These are phyloP conservation scores for Caenorhabditis macrosperma DNA, from an alignment of 2,888 invertebrate genomes.

Conservation along the genomic window DNA sequence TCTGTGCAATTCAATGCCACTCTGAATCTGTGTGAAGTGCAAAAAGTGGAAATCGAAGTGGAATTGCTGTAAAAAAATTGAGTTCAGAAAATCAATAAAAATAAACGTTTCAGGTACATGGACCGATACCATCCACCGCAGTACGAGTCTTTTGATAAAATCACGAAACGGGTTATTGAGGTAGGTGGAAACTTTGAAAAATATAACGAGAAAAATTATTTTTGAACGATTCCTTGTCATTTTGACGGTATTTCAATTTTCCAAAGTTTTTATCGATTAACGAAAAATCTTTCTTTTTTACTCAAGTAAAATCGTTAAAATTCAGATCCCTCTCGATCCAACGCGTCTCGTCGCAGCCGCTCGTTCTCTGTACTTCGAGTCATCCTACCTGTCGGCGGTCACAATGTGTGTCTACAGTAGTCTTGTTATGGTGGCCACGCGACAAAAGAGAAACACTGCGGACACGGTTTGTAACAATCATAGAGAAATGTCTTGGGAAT, in stretches of 20 bases:
- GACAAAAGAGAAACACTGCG: constrained; percentile 61
- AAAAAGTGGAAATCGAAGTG: constrained; percentile 51
- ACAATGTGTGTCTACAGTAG: constrained; percentile 66
- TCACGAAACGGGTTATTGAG: constrained; percentile 33
- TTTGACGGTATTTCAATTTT: too few relatives aligned
- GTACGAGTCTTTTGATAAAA: constrained; percentile 41
- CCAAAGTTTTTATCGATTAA: neutral
- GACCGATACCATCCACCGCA: constrained; percentile 60
- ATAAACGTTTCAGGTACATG: constrained; percentile 51
- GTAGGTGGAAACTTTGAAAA: neutral
- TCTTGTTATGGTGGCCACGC: constrained; percentile 61
- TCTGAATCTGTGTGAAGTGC: constrained; percentile 32
- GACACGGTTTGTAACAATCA: too few relatives aligned
- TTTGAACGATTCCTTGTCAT: too few relatives aligned
- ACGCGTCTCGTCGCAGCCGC: constrained; percentile 53
- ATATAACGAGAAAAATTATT: too few relatives aligned
- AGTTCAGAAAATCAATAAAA: neutral
- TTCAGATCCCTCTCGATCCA: constrained; percentile 47
- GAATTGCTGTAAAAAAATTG: constrained; percentile 52
- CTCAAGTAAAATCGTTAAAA: too few relatives aligned
- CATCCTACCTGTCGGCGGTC: constrained; percentile 64
- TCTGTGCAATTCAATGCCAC: constrained; percentile 52
- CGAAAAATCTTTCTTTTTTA: too few relatives aligned
- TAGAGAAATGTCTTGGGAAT: constrained; percentile 2
- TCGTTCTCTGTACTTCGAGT: constrained; percentile 70